Evolutionary conservation across 2,113 vertebrate genomes (phyloP).

Genomic region (Sporophila hypoxantha): DNA sequence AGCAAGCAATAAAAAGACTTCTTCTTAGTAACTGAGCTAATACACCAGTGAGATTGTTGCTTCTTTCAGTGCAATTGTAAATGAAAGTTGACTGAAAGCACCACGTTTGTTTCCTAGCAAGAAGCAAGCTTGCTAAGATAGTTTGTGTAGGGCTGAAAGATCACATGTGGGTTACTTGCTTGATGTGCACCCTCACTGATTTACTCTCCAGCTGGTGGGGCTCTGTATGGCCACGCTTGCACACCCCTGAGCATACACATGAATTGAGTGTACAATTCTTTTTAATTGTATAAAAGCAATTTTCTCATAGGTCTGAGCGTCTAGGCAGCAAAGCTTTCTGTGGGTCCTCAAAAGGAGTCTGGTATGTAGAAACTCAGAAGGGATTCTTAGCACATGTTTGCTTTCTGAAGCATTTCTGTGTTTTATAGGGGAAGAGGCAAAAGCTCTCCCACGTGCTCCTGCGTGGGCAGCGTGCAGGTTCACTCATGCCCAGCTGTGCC

Average conservation of each 20-base stretch:
- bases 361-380: neutral
- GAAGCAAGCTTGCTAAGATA: neutral
- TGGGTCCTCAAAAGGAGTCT: neutral
- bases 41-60: neutral
- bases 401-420: neutral
- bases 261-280: accelerated
- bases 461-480: neutral
- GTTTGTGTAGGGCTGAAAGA: neutral
- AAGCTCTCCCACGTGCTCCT: neutral
- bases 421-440: neutral
- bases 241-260: neutral
- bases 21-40: neutral
- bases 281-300: neutral
- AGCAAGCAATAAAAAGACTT: neutral
- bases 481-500: neutral
- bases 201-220: neutral
- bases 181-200: neutral
- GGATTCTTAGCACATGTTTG: accelerated
- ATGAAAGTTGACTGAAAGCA: neutral
- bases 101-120: neutral
- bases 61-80: neutral
- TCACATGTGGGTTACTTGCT: accelerated
- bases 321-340: neutral
- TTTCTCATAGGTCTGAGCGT: neutral
- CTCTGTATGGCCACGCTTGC: neutral